Evolutionary conservation across 2,113 vertebrate species (phyloP), one percentile per base, ranked within the genome.

Genomic region (Calidris pygmaea): DNA sequence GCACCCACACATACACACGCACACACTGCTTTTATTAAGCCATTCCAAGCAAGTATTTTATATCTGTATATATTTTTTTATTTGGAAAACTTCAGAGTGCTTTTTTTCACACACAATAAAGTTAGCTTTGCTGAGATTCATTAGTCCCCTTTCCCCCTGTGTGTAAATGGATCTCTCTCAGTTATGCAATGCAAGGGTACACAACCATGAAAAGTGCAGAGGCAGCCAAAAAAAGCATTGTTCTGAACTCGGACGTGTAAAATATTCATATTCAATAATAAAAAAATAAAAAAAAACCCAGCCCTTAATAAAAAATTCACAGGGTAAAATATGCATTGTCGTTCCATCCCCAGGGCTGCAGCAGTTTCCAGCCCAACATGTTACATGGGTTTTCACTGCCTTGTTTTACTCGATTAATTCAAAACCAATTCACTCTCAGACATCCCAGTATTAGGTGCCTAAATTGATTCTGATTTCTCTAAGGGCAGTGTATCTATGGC

Each of bases 191-290:
- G 91, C 95, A 4, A 87, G 80, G 97, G 95, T 88, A 94, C 81
- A 82, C 70, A 78, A 93, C 94, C 97, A 97, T 96, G 98, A 96
- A 97, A 96, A 77, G 72, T 75, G 89, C 37, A n/a, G 83, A 94
- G 85, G 81, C 97, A 96, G 98, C 98, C 98, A 98, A 98, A 97
- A 97, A 91, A 97, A 98, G 97, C 98, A 96, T 95, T 90, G 88
- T 94, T 95, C 87, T 55, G 93, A 92, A 87, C 96, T 96, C 14
- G n/a, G 96, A 94, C 34, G 82, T 95, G 97, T 96, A 98, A 97
- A 97, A 97, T 96, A 91, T 94, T 91, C 86, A 95, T 96, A 93
- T 95, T 87, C 91, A 52, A 81, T 93, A 93, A 96, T 92, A 92
- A 97, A 95, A 92, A 92, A 58, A 52, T 52, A 55, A 88, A 78